Evolutionary conservation across 1,140 invertebrate genomes (phyloP), one percentile per base, ranked within the genome.

Genomic region (Caenorhabditis tropicalis): DNA sequence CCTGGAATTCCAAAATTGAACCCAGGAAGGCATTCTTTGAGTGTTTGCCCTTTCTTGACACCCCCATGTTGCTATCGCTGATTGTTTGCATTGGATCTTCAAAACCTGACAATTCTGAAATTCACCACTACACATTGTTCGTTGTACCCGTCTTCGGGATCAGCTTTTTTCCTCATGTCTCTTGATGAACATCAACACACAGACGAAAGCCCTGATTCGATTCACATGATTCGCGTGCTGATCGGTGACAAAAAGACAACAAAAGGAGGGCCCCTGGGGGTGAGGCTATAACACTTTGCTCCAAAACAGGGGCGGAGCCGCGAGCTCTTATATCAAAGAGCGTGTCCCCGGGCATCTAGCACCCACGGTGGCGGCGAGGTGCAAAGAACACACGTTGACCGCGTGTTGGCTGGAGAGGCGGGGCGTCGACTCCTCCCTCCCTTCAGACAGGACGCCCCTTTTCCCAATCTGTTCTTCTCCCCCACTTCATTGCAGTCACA

Each of bases 331-430:
- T 74, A 74, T 74, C 65, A 74, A 24, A 39, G 36, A 74, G 65
- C 33, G 65, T 10, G 24, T 7, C 58, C 27, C 21, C 53, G 53
- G 58, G 58, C 58, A 33, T 7, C 58, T 46, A 74, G 33, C 65
- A 74, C 36, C 65, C 58, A 74, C 33, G 36, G 65, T 46, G 65
- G 36, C n/a, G n/a, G n/a, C n/a, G 36, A 24, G 65, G 65, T 74
- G 36, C 65, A 74, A 74, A 74, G 65, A 74, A 74, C 65, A 74
- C 36, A 74, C 65, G 65, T 31, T 74, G 65, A 74, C 65, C 65
- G 65, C 65, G 65, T 74, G 65, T 74, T 43, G 65, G 65, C n/a
- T n/a, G n/a, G n/a, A n/a, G 19, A 19, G 65, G 36, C 36, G 65
- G 36, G 19, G 36, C 65, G 36, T 43, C 9, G 65, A 43, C 65